Base-by-base conservation (phyloP, 2,113 vertebrate genomes). In the Neolamprologus toae region DNA sequence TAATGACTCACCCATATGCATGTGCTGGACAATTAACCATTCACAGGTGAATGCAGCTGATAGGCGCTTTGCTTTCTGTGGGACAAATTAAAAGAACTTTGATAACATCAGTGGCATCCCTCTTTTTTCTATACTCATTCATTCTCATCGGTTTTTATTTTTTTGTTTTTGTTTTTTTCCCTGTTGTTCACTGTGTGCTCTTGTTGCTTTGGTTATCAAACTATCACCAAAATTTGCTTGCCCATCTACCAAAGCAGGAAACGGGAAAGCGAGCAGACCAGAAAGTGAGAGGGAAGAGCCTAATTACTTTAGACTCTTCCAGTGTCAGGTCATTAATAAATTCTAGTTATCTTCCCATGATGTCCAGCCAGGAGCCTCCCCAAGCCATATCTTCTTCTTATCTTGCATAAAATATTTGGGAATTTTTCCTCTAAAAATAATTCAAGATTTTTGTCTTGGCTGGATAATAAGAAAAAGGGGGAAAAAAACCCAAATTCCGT, bases 291-390 rank as follows among this genome's bases (percentile, higher is more conserved):
- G 94, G 92, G 93, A 96, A 95, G 91, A 95, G 95, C 97, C 97
- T 99, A 99, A 99, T 99, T 98, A 99, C 97, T 97, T 97, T 90
- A 97, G 96, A 90, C 97, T 96, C 84, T 80, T 97, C 93, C 76
- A 91, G 95, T 99, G 98, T 98, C 98, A 99, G 98, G 98, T 98
- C 98, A 99, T 99, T 99, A 99, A 99, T 99, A 98, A 98, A 98
- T 96, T 94, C 96, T 97, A 98, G 97, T 98, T 99, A 99, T 99
- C 98, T 96, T 95, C 91, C 94, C 61, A 82, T 96, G 95, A 95
- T 94, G 96, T 96, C 96, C 96, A 96, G 95, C 97, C 91, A 94
- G 97, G 96, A 92, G 92, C 86, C 83, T 88, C 86, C 96, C 95
- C 96, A 92, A 86, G 92, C 87, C 95, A 95, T 97, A 98, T 98